These are phyloP conservation scores for Chrosomus eos DNA, from an alignment of 2,797 vertebrate species.

Conservation along the genomic window DNA sequence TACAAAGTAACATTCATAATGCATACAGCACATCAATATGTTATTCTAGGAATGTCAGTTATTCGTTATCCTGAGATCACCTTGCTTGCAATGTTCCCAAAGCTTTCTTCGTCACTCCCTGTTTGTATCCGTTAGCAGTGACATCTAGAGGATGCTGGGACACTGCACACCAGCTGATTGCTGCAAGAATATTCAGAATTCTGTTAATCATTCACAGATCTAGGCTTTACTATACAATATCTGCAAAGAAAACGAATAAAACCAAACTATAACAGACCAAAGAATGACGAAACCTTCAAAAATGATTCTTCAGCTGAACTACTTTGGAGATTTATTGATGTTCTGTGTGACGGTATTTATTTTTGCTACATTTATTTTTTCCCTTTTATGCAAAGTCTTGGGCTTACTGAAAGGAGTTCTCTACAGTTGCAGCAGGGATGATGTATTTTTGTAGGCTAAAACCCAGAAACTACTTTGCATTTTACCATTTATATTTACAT, in stretches of 20 bases:
- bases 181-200: constrained; percentile 67
- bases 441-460: not conserved
- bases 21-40: too few relatives aligned
- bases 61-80: constrained; percentile 64
- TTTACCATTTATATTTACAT: not conserved
- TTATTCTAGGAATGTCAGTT: not conserved
- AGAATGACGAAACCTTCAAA: not conserved
- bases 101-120: constrained; percentile 88
- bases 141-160: constrained; percentile 88
- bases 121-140: constrained; percentile 91
- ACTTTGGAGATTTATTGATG: not conserved
- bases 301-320: not conserved
- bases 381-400: not conserved
- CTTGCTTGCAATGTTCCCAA: constrained; percentile 83
- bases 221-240: not conserved
- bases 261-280: too few relatives aligned
- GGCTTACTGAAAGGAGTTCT: not conserved
- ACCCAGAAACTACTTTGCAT: not conserved
- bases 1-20: not conserved
- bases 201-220: not conserved
- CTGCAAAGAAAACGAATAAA: not conserved
- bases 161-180: constrained; percentile 93
- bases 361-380: not conserved
- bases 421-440: not conserved
- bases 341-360: not conserved